Base-by-base conservation (phyloP, 2,797 vertebrate genomes). In the Pangasius sanitwongsei region DNA sequence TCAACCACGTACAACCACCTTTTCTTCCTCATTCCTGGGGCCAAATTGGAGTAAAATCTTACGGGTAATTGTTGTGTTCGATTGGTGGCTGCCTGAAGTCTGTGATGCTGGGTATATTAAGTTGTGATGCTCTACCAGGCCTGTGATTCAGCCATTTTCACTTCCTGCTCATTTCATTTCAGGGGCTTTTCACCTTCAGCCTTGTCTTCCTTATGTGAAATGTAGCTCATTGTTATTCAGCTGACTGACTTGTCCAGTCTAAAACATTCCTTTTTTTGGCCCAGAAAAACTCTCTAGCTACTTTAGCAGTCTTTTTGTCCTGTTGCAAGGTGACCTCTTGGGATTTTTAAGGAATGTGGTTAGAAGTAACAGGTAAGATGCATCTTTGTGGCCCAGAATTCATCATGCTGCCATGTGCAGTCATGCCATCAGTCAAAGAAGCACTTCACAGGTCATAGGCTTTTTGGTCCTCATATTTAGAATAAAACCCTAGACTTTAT, bases 141-240 rank as follows among this genome's bases (percentile, higher is more conserved):
- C n/a, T 67, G 44, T 80, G 23, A 81, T 67, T 69, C 31, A n/a
- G 63, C 37, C 25, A 28, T 69, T 57, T 81, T 57, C 31, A 81
- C 44, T 55, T n/a, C 48, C 83, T 50, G 63, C 28, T 84, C 15
- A 20, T 67, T 85, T 69, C 16, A 69, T 69, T 85, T 85, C 44
- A 85, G 63, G 13, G 3, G 8, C 28, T 83, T 83, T 65, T 48
- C 61, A 65, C 41, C 31, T 78, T 53, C 75, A 57, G 50, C 48
- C 28, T 80, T 23, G 23, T 86, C 20, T 61, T 84, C 41, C 9
- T 34, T 31, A 59, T 59, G 7, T 86, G 69, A 86, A 74, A 75
- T 9, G 6, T 63, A 50, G 16, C 83, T 85, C 63, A 69, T 85
- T 85, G 44, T 53, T 85, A 85, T 85, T 69, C 83, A 50, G 28